Evolutionary conservation across 2,113 vertebrate species (phyloP).

Genomic region (Dipodomys merriami): DNA sequence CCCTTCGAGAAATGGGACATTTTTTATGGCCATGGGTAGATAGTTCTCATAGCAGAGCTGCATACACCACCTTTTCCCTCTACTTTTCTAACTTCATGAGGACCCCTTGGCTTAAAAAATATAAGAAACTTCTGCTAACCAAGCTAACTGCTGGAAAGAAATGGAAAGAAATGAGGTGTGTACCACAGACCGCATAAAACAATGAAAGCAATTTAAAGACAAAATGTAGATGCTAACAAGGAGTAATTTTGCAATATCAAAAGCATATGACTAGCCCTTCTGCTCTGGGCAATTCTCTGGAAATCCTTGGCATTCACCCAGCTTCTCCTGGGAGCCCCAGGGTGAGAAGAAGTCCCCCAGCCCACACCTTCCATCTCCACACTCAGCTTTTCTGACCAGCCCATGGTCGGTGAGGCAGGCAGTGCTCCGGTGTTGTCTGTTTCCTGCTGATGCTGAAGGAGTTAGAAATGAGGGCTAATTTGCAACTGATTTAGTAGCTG

Average conservation of each 20-base stretch:
- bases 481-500: neutral
- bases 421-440: neutral
- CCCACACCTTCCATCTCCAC: neutral
- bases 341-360: neutral
- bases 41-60: neutral
- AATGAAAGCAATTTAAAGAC: slow-evolving; percentile 66
- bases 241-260: slow-evolving; percentile 21
- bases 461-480: neutral
- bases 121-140: slow-evolving; percentile 46
- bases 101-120: slow-evolving; percentile 20
- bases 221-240: slow-evolving; percentile 41
- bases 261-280: slow-evolving; percentile 47
- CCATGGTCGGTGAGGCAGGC: neutral
- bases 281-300: neutral
- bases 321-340: neutral
- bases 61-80: neutral
- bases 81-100: neutral
- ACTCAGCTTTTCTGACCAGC: neutral
- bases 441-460: slow-evolving; percentile 19
- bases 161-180: slow-evolving; percentile 70
- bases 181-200: slow-evolving; percentile 68
- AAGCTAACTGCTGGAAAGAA: slow-evolving; percentile 53
- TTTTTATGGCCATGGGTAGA: neutral
- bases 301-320: neutral
- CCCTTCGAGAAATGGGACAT: neutral